Evolutionary conservation across 2,113 vertebrate species (phyloP), one percentile per base, ranked within the genome.

Genomic region (Prietella phreatophila): DNA sequence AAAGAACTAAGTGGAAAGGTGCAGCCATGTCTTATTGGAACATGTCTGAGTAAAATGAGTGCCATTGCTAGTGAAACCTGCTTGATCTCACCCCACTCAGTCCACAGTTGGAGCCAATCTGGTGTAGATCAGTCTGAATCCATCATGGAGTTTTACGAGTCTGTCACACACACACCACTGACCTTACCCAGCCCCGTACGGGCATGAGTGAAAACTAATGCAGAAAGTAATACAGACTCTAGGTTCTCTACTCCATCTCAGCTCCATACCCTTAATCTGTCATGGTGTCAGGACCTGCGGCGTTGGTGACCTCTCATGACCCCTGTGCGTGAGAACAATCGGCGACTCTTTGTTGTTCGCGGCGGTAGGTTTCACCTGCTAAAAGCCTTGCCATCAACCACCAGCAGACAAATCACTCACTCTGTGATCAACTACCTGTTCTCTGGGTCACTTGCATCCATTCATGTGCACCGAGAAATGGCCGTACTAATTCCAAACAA

Each of bases 181-280:
- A 47, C 93, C 92, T 93, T 94, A 93, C 93, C 92, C 94, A 86
- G 91, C 91, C 92, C 92, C 5, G 39, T 58, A 91, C 89, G 92
- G 65, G 93, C 92, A 94, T 76, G 93, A 94, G 93, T 92, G 91
- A 93, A 94, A 93, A 94, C 94, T 93, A 95, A 94, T 92, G 93
- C 92, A 83, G 91, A 93, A 95, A 85, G 82, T 25, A 80, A 95
- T 93, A 93, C 94, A 93, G 93, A 93, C 92, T 93, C 93, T 92
- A 93, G 93, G 94, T 93, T 92, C 93, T 93, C 90, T 81, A 17
- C 92, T 90, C 58, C 93, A 93, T 93, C 92, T 94, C 93, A 93
- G 95, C 92, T 91, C 93, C 92, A 92, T 92, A 93, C 93, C 93
- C 91, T 96, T 95, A 95, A 96, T 95, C 95, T 94, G 95, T 95